These are phyloP conservation scores for Pedionomus torquatus DNA, from an alignment of 2,113 vertebrate species.

Conservation along the genomic window DNA sequence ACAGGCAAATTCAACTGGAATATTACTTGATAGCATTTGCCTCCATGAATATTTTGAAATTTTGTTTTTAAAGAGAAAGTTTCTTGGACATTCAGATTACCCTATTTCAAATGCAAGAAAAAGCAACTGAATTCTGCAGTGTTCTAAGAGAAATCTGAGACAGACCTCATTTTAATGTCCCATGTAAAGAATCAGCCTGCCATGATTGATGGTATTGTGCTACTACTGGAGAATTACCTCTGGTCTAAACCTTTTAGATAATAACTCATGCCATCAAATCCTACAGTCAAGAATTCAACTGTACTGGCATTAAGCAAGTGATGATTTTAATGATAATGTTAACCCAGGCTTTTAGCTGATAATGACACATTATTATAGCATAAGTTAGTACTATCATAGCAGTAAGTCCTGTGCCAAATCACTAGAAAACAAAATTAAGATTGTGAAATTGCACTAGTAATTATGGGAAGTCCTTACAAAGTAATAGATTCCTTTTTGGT, in stretches of 20 bases:
- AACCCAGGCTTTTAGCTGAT: background rate
- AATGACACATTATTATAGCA: background rate
- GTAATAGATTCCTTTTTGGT: background rate
- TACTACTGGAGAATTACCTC: background rate
- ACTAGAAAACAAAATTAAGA: background rate
- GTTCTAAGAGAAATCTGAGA: background rate
- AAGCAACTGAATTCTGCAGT: background rate
- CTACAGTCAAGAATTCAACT: background rate
- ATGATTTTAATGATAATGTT: background rate
- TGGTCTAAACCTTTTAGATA: background rate
- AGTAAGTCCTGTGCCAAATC: background rate
- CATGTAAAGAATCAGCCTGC: background rate
- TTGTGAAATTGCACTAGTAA: background rate
- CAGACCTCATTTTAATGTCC: background rate
- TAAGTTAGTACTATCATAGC: background rate
- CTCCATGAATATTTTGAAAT: background rate
- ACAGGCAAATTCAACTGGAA: background rate
- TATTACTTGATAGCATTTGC: background rate
- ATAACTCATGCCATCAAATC: background rate
- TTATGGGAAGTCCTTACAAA: background rate
- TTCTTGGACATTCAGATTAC: background rate
- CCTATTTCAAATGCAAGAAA: background rate
- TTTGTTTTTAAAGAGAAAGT: background rate
- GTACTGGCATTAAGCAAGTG: background rate
- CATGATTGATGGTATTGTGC: background rate